phyloP scores from a whole-genome alignment of 2,113 vertebrate species.

The Oncorhynchus gorbuscha region DNA sequence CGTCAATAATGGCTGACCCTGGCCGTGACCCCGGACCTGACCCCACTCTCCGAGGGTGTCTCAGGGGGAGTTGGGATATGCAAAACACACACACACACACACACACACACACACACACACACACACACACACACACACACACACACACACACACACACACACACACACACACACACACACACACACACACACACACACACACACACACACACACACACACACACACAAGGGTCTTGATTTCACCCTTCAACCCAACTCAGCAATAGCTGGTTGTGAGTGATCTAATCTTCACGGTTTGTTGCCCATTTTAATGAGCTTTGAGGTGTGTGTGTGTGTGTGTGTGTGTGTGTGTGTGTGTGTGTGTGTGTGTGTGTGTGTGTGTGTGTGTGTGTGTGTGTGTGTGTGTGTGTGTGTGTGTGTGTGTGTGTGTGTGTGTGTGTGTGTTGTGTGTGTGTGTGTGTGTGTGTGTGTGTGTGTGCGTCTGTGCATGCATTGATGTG shows the following conservation, averaged over 20 bases:
- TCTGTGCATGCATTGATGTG: conserved; percentile 43
- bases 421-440: neutral
- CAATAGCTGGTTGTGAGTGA: conserved; percentile 64
- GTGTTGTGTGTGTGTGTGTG: neutral
- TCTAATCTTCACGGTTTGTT: conserved; percentile 68
- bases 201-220: neutral
- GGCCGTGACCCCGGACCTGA: no score
- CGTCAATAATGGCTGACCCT: no score
- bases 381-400: neutral
- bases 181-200: no score
- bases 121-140: no score
- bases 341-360: conserved; percentile 24
- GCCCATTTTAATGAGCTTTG: conserved; percentile 74
- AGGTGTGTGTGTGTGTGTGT: conserved; percentile 3
- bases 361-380: conserved; percentile 8
- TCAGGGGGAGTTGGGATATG: no score
- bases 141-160: no score
- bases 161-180: no score
- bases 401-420: no score
- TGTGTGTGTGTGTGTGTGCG: neutral
- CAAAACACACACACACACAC: no score
- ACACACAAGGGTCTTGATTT: conserved; percentile 22
- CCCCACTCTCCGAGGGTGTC: no score
- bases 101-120: no score
- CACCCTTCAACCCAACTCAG: conserved; percentile 50